phyloP scores from a whole-genome alignment of 2,797 vertebrate genomes.

The Spea hammondii region DNA sequence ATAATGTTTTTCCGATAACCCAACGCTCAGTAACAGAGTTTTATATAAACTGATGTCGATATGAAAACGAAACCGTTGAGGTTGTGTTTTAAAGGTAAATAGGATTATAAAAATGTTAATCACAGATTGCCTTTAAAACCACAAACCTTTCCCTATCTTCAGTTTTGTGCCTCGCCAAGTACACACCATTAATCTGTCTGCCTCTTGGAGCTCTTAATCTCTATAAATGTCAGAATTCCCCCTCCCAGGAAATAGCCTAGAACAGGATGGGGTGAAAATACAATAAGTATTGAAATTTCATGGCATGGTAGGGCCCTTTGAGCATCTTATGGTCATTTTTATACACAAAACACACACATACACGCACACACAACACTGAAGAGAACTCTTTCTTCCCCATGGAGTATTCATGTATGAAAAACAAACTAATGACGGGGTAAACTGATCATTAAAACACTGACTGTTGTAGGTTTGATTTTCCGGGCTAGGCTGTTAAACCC shows the following conservation, averaged over 20 bases:
- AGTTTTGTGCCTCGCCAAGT: background rate
- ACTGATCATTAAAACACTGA: too few species aligned
- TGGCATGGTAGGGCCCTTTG: background rate
- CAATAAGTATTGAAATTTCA: background rate
- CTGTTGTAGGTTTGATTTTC: too few species aligned
- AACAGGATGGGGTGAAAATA: background rate
- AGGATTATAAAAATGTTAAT: slow-evolving; percentile 11
- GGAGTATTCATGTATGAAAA: too few species aligned
- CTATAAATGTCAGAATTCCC: background rate
- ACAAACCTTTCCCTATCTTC: slow-evolving; percentile 4
- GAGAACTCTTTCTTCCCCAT: too few species aligned
- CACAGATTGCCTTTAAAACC: background rate
- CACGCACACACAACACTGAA: too few species aligned
- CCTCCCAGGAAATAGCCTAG: too few species aligned
- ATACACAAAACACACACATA: too few species aligned
- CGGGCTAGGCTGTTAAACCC: too few species aligned
- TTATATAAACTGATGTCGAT: background rate
- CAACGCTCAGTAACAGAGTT: background rate
- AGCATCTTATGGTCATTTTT: too few species aligned
- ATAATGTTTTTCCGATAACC: background rate
- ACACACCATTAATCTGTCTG: background rate
- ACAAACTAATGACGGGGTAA: too few species aligned
- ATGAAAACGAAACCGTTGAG: background rate
- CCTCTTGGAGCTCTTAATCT: background rate
- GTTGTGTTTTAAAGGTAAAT: background rate